Base-by-base conservation (phyloP, 2,797 vertebrate species). In the Microtus agrestis region DNA sequence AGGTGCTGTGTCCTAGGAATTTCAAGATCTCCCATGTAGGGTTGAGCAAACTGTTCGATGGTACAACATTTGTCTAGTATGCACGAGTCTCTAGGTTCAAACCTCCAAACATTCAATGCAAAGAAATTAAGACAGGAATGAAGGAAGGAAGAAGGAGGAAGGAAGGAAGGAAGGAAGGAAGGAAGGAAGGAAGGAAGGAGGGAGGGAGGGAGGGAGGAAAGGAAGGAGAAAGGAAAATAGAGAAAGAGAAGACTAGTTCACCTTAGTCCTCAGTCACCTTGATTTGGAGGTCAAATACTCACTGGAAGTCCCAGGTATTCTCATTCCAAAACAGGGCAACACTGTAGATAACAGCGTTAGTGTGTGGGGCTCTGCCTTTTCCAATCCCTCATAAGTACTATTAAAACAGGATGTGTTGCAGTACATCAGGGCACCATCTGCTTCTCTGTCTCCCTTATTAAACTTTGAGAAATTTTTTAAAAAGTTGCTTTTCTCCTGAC, bases 391-490 rank as follows among this genome's bases (percentile, higher is more conserved):
- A 73, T 37, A 82, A 91, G 92, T 65, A 29, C 3, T 73, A 56
- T 92, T 94, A 95, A 65, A 76, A 96, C 46, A 92, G 77, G 79
- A 67, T 79, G 54, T 13, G 23, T 31, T 90, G 40, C 63, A 29
- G 12, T 73, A 31, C 29, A 91, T 61, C 0, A 4, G 37, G 81
- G 37, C 61, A 80, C 81, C 89, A 95, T 91, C 91, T 96, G 69
- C 87, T 91, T 91, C 46, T 89, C 87, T 92, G 37, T 31, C 15
- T 78, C 2, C 7, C 27, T 25, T 77, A 71, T 79, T 95, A 93
- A 81, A 76, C 48, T 15, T 5, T 56, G 79, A 95, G n/a, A 80
- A 63, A 95, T 78, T n/a, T n/a, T n/a, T n/a, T 43, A 80, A 48
- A 48, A 23, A 56, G 56, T 56, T 59, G 56, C 6, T 23, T 59